These are phyloP conservation scores for Drosophila macrothrix DNA, from an alignment of 2,888 invertebrate species.

Conservation along the genomic window DNA sequence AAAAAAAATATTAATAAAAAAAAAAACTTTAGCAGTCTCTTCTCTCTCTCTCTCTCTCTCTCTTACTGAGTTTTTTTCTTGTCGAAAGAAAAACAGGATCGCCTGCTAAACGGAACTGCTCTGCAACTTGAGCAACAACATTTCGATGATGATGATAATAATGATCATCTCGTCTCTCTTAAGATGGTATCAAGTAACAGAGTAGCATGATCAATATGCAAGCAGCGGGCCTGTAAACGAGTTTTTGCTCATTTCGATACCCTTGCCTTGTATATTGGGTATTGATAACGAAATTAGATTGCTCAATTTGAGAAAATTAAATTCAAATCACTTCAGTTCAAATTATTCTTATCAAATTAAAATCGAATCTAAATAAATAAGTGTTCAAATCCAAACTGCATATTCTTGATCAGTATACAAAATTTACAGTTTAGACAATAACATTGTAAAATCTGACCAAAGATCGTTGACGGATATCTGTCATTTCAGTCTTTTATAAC, in stretches of 20 bases:
- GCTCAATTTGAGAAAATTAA: neutral
- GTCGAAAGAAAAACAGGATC: constrained; percentile 59
- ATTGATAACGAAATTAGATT: neutral
- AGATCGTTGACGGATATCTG: neutral
- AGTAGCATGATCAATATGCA: constrained; percentile 73
- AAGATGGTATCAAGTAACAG: constrained; percentile 70
- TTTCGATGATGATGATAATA: constrained; percentile 34
- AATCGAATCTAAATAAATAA: neutral
- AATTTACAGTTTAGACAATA: neutral
- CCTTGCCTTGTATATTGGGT: constrained; percentile 16
- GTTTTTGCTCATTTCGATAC: constrained; percentile 27
- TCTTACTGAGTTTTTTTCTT: neutral
- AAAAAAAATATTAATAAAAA: constrained; percentile 14
- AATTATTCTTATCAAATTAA: neutral
- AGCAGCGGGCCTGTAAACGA: constrained; percentile 58
- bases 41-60: neutral
- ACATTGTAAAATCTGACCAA: neutral
- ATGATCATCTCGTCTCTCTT: constrained; percentile 31
- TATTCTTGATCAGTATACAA: neutral
- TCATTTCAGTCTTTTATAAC: neutral
- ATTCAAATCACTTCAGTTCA: neutral
- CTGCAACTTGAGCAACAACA: constrained; percentile 47
- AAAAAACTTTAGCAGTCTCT: constrained; percentile 19
- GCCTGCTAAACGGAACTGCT: constrained; percentile 69
- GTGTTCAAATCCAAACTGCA: neutral